Conservation (phyloP, 2,888 invertebrate species). For the Polylopha cassiicola region DNA sequence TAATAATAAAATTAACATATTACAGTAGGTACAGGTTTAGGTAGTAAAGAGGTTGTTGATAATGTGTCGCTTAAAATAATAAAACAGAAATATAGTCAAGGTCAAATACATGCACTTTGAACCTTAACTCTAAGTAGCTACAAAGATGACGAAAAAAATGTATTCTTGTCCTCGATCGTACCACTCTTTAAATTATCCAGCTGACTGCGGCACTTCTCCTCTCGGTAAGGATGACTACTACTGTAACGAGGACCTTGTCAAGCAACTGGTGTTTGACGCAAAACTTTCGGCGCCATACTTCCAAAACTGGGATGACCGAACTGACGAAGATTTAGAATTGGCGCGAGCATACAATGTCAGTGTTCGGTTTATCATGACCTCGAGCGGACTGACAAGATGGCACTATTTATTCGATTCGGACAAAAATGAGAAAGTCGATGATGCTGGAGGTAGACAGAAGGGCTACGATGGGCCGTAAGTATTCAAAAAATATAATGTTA, state of each 20-base stretch:
- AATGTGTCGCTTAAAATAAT: too few species aligned
- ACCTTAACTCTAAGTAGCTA: too few species aligned
- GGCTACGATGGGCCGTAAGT: conserved; percentile 52
- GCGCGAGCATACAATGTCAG: conserved; percentile 84
- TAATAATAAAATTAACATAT: too few species aligned
- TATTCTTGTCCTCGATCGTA: background rate
- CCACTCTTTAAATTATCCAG: conserved; percentile 48
- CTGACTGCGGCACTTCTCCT: conserved; percentile 79
- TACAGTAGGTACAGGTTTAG: too few species aligned
- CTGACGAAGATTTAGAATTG: conserved; percentile 68
- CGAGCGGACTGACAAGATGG: conserved; percentile 93
- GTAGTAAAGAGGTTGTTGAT: too few species aligned
- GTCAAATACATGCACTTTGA: too few species aligned
- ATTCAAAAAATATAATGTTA: background rate
- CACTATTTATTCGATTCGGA: conserved; percentile 82
- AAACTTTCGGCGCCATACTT: conserved; percentile 81
- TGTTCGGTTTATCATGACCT: conserved; percentile 89
- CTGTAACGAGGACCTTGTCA: conserved; percentile 89
- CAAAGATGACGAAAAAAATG: too few species aligned
- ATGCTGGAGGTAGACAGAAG: conserved; percentile 47
- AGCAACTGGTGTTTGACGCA: conserved; percentile 92
- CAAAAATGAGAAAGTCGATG: conserved; percentile 69
- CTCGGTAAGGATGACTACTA: conserved; percentile 85
- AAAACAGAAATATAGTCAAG: too few species aligned
- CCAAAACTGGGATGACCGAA: conserved; percentile 71